Evolutionary conservation across 2,113 vertebrate genomes (phyloP), one percentile per base, ranked within the genome.

Genomic region (Electrona antarctica): DNA sequence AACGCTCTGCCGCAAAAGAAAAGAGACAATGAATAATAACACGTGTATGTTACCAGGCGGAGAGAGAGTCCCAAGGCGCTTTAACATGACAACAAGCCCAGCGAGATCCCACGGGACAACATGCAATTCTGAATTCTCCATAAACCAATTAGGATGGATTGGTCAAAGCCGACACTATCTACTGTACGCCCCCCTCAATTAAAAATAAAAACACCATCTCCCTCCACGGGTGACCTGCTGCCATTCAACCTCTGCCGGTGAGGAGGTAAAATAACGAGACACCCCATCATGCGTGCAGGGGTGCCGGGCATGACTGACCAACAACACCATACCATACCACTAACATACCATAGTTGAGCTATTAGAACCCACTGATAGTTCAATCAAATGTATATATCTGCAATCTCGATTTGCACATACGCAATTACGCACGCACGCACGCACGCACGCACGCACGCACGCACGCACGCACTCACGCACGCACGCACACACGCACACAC

Each of bases 151-250:
- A 87, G 64, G 47, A 54, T 55, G 79, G 50, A 58, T 73, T 52
- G 69, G 74, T 75, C 71, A 67, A 64, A 80, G 69, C 60, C 67
- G 69, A 60, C 58, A 64, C 66, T 61, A 69, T 10, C 33, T 41
- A 41, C 33, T 41, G 67, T 57, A 60, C 68, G 64, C 48, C 64
- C 83, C 21, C 21, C 21, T 21, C 81, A 87, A 88, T 87, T 91
- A 85, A 85, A 83, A 81, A 81, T 47, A 65, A 78, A 81, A 81
- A 80, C 29, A 73, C 64, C 79, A 77, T 76, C 70, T 57, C 51
- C 69, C 73, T 57, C 51, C 71, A 66, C 62, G 73, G 75, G 72
- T 74, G 81, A 87, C 81, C 76, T 54, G 71, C 46, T 74, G 52
- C 62, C 14, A 57, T 68, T 79, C 74, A 83, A 84, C 72, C 86